These are phyloP conservation scores for Kryptopterus vitreolus DNA, from an alignment of 2,797 vertebrate species.

Conservation along the genomic window DNA sequence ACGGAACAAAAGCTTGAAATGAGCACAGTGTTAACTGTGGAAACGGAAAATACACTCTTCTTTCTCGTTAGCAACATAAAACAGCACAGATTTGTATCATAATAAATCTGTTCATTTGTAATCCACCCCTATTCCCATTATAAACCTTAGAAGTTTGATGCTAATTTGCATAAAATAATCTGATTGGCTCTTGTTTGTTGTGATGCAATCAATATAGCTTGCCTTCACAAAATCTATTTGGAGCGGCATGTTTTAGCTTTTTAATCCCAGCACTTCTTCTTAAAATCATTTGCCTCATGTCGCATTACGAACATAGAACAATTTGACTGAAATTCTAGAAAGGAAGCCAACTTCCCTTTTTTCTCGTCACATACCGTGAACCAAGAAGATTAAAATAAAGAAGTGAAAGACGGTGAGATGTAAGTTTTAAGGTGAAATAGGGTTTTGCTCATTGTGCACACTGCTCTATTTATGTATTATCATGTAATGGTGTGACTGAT, in stretches of 20 bases:
- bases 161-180: background rate
- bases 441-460: background rate
- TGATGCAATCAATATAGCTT: background rate
- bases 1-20: slow-evolving; percentile 7
- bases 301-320: background rate
- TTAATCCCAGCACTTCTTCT: background rate
- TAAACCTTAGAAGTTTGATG: background rate
- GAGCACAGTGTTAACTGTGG: background rate
- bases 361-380: background rate
- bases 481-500: background rate
- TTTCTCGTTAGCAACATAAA: background rate
- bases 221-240: too few species aligned
- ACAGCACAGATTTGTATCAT: background rate
- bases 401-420: background rate
- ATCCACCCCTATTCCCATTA: too few species aligned
- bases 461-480: background rate
- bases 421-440: background rate
- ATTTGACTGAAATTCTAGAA: background rate
- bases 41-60: background rate
- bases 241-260: too few species aligned
- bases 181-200: background rate
- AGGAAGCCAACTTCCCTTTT: background rate
- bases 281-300: background rate
- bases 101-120: background rate
- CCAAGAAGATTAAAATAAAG: background rate